Base-by-base conservation (phyloP, 2,797 vertebrate genomes). In the Liparis tanakae region DNA sequence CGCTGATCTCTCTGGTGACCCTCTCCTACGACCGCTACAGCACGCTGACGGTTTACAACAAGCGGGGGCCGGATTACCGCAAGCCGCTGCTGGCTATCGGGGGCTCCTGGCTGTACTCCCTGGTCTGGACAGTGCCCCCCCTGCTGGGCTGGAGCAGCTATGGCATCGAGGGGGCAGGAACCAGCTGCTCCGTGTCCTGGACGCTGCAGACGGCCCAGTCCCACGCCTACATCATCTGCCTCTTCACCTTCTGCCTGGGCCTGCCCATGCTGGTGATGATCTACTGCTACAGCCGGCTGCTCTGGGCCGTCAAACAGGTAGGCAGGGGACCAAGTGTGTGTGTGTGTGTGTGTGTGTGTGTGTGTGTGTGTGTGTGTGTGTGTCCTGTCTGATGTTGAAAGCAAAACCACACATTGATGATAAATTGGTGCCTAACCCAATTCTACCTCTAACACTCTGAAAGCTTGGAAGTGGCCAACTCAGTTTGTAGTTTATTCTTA, bases 61-160 rank as follows among this genome's bases (percentile, higher is more conserved):
- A 96, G 76, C 91, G 53, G 1, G 93, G 90, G 0, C 67, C 92
- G 5, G 89, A 92, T 83, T 97, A 94, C 77, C 90, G 79, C 33
- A 97, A 94, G 78, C 95, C 95, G 0, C 71, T 97, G 76, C 74
- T 98, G 77, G 96, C 96, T 0, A 94, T 98, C 0, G 91, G 85
- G 0, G 93, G 92, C 0, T 94, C 96, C 0, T 97, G 96, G 97
- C 79, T 96, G 30, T 98, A 97, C 85, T 95, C 96, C 67, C 82
- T 97, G 84, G 8, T 96, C 75, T 98, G 96, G 96, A 98, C 96
- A 0, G 89, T 96, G 70, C 96, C 96, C 7, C 96, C 96, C 18
- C 92, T 97, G 37, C 69, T 97, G 4, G 96, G 96, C 2, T 98
- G 97, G 96, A 96, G 96, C 87, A 96, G 96, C 81, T 97, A 97